phyloP scores from a whole-genome alignment of 2,113 vertebrate genomes.

The Etheostoma spectabile region DNA sequence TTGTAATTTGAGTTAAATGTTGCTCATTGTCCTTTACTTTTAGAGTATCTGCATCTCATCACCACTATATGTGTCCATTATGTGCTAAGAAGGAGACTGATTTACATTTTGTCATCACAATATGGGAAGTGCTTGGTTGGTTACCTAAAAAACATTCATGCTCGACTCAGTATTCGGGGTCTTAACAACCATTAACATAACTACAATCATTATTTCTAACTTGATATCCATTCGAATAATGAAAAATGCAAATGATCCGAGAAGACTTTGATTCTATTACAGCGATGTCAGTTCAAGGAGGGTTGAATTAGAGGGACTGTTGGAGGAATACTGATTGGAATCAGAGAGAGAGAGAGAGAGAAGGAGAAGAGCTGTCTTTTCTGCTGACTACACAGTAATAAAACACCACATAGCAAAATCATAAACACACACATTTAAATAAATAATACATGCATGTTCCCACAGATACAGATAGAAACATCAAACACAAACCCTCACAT shows the following conservation, averaged over 20 bases:
- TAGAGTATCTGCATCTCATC: neutral
- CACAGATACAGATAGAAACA: neutral
- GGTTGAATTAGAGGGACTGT: constrained; percentile 8
- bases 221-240: constrained; percentile 40
- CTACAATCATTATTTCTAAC: constrained; percentile 28
- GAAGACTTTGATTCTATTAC: constrained; percentile 33
- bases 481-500: neutral
- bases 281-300: constrained; percentile 28
- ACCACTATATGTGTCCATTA: neutral
- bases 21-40: neutral
- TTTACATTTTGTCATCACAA: neutral
- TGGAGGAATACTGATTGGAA: constrained; percentile 45
- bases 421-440: neutral
- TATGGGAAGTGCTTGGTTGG: neutral
- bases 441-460: neutral
- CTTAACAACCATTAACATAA: constrained; percentile 37
- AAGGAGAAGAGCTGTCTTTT: neutral
- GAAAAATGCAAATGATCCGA: constrained; percentile 54
- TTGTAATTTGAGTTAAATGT: neutral
- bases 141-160: neutral
- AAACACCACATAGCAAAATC: neutral
- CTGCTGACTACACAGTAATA: constrained; percentile 37
- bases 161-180: constrained; percentile 9
- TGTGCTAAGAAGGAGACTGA: neutral
- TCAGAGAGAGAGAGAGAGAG: constrained; percentile 4